These are phyloP conservation scores for Gymnocheta viridis DNA, from an alignment of 2,888 invertebrate genomes.

Conservation along the genomic window DNA sequence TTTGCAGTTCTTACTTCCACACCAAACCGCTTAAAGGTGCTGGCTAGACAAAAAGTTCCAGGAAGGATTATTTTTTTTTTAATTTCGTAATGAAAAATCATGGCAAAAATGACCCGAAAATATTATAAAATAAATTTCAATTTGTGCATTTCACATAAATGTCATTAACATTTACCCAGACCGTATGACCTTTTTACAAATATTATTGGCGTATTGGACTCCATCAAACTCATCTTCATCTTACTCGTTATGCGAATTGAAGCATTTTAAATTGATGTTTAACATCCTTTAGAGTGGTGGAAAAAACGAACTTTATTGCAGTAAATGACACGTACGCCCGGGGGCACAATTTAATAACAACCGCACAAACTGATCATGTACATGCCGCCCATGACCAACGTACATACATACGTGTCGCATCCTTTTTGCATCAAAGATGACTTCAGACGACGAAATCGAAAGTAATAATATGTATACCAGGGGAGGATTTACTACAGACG, in stretches of 20 bases:
- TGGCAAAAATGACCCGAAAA: not conserved
- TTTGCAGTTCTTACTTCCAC: not conserved
- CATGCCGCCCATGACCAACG: conserved; percentile 6
- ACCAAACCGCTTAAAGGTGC: not conserved
- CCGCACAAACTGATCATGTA: conserved; percentile 54
- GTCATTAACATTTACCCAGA: conserved; percentile 34
- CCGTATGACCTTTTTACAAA: not conserved
- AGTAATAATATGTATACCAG: conserved; percentile 34
- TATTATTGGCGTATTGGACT: conserved; percentile 29
- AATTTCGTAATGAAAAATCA: not conserved
- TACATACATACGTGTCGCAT: not conserved
- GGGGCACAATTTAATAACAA: conserved; percentile 76
- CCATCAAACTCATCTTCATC: conserved; percentile 18
- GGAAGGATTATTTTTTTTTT: not conserved
- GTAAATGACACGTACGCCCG: conserved; percentile 80
- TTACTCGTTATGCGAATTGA: conserved; percentile 37
- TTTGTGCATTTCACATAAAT: conserved; percentile 41
- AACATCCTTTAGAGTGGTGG: conserved; percentile 26
- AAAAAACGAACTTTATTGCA: conserved; percentile 76
- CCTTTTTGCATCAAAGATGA: conserved; percentile 40
- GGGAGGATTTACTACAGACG: conserved; percentile 33
- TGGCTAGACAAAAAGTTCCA: not conserved
- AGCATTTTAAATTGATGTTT: conserved; percentile 61
- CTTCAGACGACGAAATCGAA: conserved; percentile 46
- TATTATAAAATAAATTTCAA: conserved; percentile 26